Percentiles rank a stretch among this genome's conserved stretches.
phyloP scores from a whole-genome alignment of 1,140 invertebrate species.

The Monomorium pharaonis region DNA sequence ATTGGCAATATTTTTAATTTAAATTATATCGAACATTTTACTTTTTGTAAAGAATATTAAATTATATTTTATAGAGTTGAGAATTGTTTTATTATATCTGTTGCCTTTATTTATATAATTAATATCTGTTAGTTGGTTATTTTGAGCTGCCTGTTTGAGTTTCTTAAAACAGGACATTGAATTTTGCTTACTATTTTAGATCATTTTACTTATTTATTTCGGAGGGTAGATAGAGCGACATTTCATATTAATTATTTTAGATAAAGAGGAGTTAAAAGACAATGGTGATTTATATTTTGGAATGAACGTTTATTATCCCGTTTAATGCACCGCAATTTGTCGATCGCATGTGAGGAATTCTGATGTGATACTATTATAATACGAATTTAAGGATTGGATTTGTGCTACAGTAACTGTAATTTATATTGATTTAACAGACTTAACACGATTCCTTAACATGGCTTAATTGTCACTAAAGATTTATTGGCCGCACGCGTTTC shows the following conservation, averaged over 20 bases:
- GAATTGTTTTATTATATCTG: background rate
- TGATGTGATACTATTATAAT: background rate
- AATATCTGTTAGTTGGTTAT: background rate
- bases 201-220: too few relatives aligned
- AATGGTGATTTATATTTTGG: background rate
- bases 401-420: background rate
- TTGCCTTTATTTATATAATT: background rate
- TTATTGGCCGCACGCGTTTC: background rate
- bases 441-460: background rate
- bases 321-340: constrained; percentile 15
- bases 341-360: background rate
- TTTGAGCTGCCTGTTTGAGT: too few relatives aligned
- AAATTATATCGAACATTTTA: background rate
- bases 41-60: background rate
- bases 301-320: too few relatives aligned
- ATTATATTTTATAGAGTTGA: background rate
- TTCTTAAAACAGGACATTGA: background rate
- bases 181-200: background rate
- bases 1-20: background rate
- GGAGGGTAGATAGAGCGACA: too few relatives aligned
- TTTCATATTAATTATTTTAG: background rate
- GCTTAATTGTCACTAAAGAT: background rate
- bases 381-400: background rate
- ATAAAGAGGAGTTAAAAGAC: background rate
- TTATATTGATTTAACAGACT: constrained; percentile 14